Conservation (phyloP, 2,888 invertebrate genomes). For the Athrips mouffetella region DNA sequence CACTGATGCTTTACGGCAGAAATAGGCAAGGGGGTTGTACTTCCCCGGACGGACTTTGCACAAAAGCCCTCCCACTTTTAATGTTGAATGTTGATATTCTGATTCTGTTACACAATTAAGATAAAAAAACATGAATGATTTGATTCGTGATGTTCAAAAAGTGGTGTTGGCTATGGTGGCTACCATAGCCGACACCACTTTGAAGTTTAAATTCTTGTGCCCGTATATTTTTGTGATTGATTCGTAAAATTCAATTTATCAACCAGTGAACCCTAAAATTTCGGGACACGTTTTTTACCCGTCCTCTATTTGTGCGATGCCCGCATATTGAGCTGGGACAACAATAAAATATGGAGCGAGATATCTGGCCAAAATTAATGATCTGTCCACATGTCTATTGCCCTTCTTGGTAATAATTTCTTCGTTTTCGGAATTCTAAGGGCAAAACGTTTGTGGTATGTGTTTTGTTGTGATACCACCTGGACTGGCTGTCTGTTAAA, state of each 20-base stretch:
- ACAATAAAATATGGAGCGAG: slow-evolving; percentile 66
- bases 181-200: no score
- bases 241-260: not conserved
- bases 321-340: slow-evolving; percentile 41
- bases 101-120: no score
- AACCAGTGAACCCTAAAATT: slow-evolving; percentile 33
- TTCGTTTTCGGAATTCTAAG: slow-evolving; percentile 1
- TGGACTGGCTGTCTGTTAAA: not conserved
- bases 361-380: slow-evolving; percentile 49
- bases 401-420: slow-evolving; percentile 20
- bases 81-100: no score
- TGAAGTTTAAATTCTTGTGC: no score
- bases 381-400: slow-evolving; percentile 27
- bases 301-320: slow-evolving; percentile 31
- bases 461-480: not conserved
- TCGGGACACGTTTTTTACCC: slow-evolving; percentile 26
- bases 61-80: no score
- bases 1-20: no score
- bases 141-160: no score
- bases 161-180: no score
- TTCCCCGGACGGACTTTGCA: no score
- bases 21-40: no score
- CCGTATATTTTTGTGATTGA: not conserved
- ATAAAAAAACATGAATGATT: no score
- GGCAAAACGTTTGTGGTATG: not conserved